Evolutionary conservation across 2,797 vertebrate genomes (phyloP).

Genomic region (Pristis pectinata): DNA sequence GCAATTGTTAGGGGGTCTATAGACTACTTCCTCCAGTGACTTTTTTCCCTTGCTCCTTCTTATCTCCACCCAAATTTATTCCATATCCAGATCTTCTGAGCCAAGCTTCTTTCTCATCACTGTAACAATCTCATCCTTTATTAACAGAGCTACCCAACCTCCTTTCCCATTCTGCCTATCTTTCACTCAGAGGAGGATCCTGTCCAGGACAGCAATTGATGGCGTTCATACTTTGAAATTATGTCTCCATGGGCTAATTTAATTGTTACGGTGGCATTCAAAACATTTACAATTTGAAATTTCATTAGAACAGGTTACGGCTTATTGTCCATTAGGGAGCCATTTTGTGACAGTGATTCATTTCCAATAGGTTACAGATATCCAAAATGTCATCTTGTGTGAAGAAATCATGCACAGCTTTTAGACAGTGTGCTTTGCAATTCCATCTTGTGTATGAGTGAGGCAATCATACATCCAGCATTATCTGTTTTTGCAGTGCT

Average conservation of each 20-base stretch:
- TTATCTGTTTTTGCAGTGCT: background rate
- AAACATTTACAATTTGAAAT: constrained; percentile 30
- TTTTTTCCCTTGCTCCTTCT: too few species aligned
- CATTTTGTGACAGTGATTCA: constrained; percentile 21
- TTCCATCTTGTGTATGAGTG: background rate
- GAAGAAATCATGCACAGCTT: background rate
- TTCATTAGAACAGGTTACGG: constrained; percentile 22
- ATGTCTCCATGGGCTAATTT: constrained; percentile 2
- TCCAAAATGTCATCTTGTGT: constrained; percentile 13
- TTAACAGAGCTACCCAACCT: too few species aligned
- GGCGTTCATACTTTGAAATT: constrained; percentile 17
- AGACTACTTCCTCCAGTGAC: too few species aligned
- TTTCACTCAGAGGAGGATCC: background rate
- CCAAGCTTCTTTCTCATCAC: too few species aligned
- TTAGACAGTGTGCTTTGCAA: background rate
- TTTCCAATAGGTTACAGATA: constrained; percentile 22
- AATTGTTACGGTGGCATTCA: constrained; percentile 22
- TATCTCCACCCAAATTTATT: too few species aligned
- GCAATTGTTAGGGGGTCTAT: too few species aligned
- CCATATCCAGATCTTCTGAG: too few species aligned
- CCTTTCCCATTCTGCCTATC: too few species aligned
- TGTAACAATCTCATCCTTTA: too few species aligned
- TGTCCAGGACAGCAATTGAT: background rate
- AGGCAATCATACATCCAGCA: background rate
- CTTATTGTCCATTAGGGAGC: constrained; percentile 22